Percentiles rank a stretch among this genome's conserved stretches.
These are phyloP conservation scores for Calidris pugnax DNA, from an alignment of 2,113 vertebrate species.

Conservation along the genomic window DNA sequence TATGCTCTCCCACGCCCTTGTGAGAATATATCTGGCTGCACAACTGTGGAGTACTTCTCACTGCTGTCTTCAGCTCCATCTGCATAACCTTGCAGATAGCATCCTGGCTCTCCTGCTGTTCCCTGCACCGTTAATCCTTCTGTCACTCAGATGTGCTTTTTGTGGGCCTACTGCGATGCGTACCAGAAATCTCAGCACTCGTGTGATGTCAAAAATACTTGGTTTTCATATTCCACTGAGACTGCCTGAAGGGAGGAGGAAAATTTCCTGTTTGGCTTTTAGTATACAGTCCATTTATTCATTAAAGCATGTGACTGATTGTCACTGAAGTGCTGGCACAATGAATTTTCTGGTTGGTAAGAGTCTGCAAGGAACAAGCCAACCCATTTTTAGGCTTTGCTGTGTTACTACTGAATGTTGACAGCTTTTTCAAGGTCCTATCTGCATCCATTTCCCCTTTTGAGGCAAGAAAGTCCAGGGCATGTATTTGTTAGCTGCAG, in stretches of 20 bases:
- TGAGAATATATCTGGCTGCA: background rate
- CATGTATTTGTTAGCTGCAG: background rate
- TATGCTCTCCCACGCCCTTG: rapidly evolving
- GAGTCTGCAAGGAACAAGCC: background rate
- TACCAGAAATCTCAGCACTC: background rate
- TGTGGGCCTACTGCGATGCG: background rate
- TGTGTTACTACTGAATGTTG: background rate
- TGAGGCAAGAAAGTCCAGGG: background rate
- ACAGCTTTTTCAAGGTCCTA: background rate
- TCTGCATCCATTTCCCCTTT: background rate
- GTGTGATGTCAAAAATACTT: background rate
- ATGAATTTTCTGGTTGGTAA: background rate
- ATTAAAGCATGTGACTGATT: background rate
- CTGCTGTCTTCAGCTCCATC: background rate
- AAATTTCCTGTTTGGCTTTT: background rate
- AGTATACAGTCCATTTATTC: background rate
- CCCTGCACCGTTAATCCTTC: background rate
- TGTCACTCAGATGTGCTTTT: background rate
- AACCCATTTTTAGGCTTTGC: background rate
- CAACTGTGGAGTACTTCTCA: background rate
- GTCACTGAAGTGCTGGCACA: background rate
- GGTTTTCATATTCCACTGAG: background rate
- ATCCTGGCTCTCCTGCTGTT: background rate
- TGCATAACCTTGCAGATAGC: background rate
- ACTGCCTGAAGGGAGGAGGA: background rate